These are phyloP conservation scores for Scaptomyza polygonia DNA, from an alignment of 2,888 invertebrate species.

Conservation along the genomic window DNA sequence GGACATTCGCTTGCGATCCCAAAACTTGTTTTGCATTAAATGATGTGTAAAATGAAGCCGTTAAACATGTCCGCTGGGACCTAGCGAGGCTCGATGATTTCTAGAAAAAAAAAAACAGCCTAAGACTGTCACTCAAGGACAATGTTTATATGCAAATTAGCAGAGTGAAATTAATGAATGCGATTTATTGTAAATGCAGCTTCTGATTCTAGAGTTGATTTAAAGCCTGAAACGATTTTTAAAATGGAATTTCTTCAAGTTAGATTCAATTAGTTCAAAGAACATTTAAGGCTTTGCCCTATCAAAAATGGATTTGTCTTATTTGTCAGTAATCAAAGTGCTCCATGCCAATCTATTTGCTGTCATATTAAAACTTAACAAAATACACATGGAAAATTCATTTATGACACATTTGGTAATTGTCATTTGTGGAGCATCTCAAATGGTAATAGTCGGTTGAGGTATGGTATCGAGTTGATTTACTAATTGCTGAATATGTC, in stretches of 20 bases:
- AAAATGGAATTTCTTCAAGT: too few relatives aligned
- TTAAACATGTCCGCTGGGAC: constrained; percentile 77
- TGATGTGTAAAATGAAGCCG: constrained; percentile 83
- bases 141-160: constrained; percentile 59
- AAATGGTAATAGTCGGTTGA: constrained; percentile 9
- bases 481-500: constrained; percentile 84
- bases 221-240: too few relatives aligned
- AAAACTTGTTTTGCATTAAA: constrained; percentile 78
- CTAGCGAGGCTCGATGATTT: constrained; percentile 21
- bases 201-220: too few relatives aligned
- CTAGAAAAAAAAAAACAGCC: constrained; percentile 33
- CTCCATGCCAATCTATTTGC: constrained; percentile 57
- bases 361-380: constrained; percentile 73
- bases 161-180: neutral
- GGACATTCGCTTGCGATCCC: constrained; percentile 18
- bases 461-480: constrained; percentile 76
- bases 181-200: too few relatives aligned
- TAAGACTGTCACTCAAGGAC: constrained; percentile 32
- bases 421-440: constrained; percentile 61
- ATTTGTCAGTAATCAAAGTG: constrained; percentile 49
- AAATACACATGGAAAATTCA: constrained; percentile 39
- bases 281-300: too few relatives aligned
- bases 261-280: too few relatives aligned
- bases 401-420: constrained; percentile 79
- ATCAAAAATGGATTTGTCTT: constrained; percentile 20